Evolutionary conservation across 1,140 invertebrate species (phyloP).

Genomic region (Pachypeltis micranthus): DNA sequence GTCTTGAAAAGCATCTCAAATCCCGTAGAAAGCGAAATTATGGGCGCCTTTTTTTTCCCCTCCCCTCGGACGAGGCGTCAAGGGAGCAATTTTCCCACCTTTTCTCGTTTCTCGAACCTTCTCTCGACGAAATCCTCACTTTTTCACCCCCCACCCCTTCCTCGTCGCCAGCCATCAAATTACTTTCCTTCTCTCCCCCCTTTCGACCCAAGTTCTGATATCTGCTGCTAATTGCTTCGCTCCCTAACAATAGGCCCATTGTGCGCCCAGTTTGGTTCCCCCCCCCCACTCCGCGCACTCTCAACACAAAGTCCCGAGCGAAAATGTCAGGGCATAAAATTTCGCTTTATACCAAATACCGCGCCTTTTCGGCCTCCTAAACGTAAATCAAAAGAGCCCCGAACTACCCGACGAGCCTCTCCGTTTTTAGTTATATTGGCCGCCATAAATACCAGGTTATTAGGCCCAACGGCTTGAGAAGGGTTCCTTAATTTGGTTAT

Average conservation of each 20-base stretch:
- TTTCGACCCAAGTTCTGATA: neutral
- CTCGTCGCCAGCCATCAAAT: too few species aligned
- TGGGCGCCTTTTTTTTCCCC: too few species aligned
- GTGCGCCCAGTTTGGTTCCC: neutral
- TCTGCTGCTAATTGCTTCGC: neutral
- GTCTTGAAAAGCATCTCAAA: too few species aligned
- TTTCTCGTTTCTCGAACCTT: too few species aligned
- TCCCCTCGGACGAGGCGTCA: too few species aligned
- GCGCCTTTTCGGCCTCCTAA: neutral
- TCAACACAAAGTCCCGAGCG: neutral
- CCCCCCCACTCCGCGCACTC: neutral
- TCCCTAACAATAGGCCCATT: neutral
- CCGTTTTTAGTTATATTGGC: neutral
- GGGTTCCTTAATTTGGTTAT: neutral
- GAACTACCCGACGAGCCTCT: neutral
- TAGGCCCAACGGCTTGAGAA: neutral
- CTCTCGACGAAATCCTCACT: neutral
- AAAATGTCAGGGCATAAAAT: constrained; percentile 1
- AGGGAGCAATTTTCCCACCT: too few species aligned
- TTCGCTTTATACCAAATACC: neutral
- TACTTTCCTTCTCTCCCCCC: constrained; percentile 18
- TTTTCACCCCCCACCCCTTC: constrained; percentile 17
- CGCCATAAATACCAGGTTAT: neutral
- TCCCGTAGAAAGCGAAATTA: too few species aligned
- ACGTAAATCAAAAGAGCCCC: neutral